These are phyloP conservation scores for Drosophila saltans DNA, from an alignment of 1,140 invertebrate genomes.

Conservation along the genomic window DNA sequence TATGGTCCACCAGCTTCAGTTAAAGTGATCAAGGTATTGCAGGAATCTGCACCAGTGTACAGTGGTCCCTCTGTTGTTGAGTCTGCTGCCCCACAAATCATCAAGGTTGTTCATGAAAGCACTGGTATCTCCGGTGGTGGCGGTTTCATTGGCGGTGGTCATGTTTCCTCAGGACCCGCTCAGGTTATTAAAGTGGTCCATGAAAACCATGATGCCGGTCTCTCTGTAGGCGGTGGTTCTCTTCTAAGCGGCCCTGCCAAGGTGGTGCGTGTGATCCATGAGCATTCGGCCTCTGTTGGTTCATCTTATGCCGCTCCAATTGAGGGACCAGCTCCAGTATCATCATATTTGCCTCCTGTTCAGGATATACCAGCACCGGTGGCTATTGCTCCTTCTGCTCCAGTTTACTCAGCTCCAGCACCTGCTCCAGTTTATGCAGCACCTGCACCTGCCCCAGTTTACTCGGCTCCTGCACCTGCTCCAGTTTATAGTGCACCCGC, in stretches of 20 bases:
- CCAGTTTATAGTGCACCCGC: conserved; percentile 28
- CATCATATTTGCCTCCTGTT: conserved; percentile 45
- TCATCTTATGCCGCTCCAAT: conserved; percentile 43
- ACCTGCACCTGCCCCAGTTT: conserved; percentile 28
- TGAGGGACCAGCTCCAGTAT: conserved; percentile 33
- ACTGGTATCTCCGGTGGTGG: conserved; percentile 19
- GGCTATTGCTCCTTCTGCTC: conserved; percentile 21
- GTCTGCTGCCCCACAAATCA: conserved; percentile 50
- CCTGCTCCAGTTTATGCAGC: conserved; percentile 7
- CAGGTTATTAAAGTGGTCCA: conserved; percentile 72
- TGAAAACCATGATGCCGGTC: conserved; percentile 43
- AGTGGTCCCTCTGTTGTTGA: conserved; percentile 42
- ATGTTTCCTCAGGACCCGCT: conserved; percentile 15
- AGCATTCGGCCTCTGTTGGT: conserved; percentile 43
- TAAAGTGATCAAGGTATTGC: conserved; percentile 69
- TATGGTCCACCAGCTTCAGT: conserved; percentile 46
- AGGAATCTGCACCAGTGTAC: conserved; percentile 44
- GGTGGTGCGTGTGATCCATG: conserved; percentile 75
- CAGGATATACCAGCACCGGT: conserved; percentile 27
- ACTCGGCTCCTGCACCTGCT: conserved; percentile 36
- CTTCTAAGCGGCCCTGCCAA: conserved; percentile 51
- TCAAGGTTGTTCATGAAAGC: conserved; percentile 55
- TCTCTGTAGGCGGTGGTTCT: conserved; percentile 28
- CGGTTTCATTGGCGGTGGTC: conserved; percentile 13
- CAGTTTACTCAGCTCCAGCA: conserved; percentile 30